Base-by-base conservation (phyloP, 2,797 vertebrate genomes). In the Rhinoraja longicauda region DNA sequence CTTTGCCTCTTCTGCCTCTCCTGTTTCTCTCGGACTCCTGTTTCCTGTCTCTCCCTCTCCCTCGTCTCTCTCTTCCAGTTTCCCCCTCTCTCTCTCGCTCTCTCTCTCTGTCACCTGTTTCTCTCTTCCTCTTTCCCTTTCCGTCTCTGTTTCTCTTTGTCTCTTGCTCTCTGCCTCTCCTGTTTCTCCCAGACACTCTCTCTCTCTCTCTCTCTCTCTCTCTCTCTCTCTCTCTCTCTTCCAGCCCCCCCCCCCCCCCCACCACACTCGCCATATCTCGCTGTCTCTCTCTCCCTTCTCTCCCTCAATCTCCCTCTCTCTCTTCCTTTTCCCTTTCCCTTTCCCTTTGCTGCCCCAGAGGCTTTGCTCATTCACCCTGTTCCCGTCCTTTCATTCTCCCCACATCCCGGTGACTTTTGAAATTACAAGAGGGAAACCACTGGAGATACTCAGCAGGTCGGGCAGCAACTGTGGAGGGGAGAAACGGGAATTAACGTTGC, bases 41-140 rank as follows among this genome's bases (percentile, higher is more conserved):
- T 39, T 78, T n/a, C 93, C 94, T 29, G 32, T 73, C 75, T 93
- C 5, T 94, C 94, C 62, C 93, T 94, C 94, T 88, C 94, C 94
- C 94, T 62, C 93, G 94, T 94, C 7, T 94, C 94, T 93, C 0
- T 4, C 67, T 6, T 93, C 93, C 45, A 93, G 1, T 1, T 9
- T 95, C 90, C 53, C 94, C 94, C 94, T 95, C 95, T 96, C 96
- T 96, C 95, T 94, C 94, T 95, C 95, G 96, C 96, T 93, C 93
- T 94, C 94, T 95, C 94, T 95, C 9, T 64, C 12, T 10, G 81
- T 67, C 39, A 96, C 36, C 93, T 94, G 95, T 9, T 73, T 5
- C 24, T 26, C 21, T 29, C 8, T 24, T 26, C 24, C 72, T 26
- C 8, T 78, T 78, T n/a, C 93, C 94, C 24, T 93, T 78, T 67